These are phyloP conservation scores for Mirza zaza DNA, from an alignment of 2,113 vertebrate species.

Conservation along the genomic window DNA sequence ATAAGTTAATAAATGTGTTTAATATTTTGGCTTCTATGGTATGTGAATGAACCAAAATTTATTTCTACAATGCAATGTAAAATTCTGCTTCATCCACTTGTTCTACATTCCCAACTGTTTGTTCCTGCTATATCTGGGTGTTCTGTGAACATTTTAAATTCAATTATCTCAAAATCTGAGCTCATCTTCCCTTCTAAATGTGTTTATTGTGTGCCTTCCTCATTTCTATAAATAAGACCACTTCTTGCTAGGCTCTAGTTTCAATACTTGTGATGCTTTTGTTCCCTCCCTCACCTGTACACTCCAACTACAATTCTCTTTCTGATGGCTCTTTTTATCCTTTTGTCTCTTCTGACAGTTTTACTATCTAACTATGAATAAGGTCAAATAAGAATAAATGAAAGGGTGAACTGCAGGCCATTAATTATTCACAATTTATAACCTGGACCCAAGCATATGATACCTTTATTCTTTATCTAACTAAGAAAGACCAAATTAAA, in stretches of 20 bases:
- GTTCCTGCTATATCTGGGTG: not conserved
- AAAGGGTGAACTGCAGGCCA: no score
- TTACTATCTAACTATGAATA: not conserved
- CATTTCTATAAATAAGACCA: not conserved
- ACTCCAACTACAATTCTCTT: not conserved
- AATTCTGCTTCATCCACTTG: not conserved
- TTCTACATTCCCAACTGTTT: not conserved
- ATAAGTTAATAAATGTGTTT: not conserved
- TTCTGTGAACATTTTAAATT: not conserved
- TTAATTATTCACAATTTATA: not conserved
- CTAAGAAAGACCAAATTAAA: not conserved
- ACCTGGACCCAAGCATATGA: not conserved
- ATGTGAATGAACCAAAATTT: not conserved
- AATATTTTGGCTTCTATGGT: not conserved
- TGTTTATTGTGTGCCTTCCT: not conserved
- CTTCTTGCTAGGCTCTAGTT: not conserved
- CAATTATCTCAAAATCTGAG: not conserved
- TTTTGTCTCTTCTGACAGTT: not conserved
- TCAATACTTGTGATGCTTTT: not conserved
- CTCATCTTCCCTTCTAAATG: not conserved
- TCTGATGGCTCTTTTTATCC: not conserved
- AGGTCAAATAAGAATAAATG: not conserved
- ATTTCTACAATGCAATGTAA: not conserved
- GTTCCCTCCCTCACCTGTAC: not conserved
- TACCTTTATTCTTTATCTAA: not conserved